These are phyloP conservation scores for Cygnus olor DNA, from an alignment of 2,797 vertebrate species.

Conservation along the genomic window DNA sequence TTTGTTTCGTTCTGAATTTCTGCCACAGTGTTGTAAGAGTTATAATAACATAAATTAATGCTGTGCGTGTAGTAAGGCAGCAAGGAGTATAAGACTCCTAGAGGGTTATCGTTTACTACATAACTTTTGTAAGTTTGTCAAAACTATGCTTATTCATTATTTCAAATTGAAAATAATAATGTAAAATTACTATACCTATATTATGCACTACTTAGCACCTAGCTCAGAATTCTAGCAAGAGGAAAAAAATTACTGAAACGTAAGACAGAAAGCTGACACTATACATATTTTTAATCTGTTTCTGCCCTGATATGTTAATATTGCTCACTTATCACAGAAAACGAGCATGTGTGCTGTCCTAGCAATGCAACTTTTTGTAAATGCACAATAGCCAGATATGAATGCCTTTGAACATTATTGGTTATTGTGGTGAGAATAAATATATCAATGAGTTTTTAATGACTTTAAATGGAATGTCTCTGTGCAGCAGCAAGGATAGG, in stretches of 20 bases:
- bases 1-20: not conserved
- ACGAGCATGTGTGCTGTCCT: conserved; percentile 27
- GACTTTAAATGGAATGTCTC: conserved; percentile 45
- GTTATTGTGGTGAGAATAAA: conserved; percentile 22
- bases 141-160: not conserved
- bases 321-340: conserved; percentile 50
- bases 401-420: conserved; percentile 49
- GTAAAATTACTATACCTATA: not conserved
- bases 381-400: conserved; percentile 31
- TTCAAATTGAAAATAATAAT: not conserved
- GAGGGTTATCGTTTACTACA: not conserved
- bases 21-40: not conserved
- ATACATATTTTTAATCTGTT: conserved; percentile 45
- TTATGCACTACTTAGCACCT: not conserved
- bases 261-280: conserved; percentile 26
- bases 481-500: conserved; percentile 5
- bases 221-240: not conserved
- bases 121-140: not conserved
- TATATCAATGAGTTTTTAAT: conserved; percentile 23
- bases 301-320: conserved; percentile 30
- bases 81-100: not conserved
- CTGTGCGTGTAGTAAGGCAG: not conserved
- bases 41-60: not conserved
- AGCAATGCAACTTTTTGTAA: conserved; percentile 58
- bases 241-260: not conserved